phyloP scores from a whole-genome alignment of 1,140 invertebrate species.

The Amyelois transitella region DNA sequence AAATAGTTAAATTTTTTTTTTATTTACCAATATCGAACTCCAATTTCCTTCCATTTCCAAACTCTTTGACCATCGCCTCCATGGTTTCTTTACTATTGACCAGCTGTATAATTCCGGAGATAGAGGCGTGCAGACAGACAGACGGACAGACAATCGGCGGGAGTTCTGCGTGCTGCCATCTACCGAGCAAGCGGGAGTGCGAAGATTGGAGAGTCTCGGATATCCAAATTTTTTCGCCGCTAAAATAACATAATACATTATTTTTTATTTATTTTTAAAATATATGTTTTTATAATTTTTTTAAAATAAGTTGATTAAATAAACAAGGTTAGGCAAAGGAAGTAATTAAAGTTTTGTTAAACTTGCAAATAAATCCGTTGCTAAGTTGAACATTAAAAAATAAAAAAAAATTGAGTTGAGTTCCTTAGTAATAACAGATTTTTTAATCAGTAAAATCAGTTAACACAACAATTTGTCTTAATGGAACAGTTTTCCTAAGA shows the following conservation, averaged over 20 bases:
- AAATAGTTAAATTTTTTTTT: neutral
- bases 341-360: no score
- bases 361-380: no score
- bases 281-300: no score
- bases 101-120: slow-evolving; percentile 12
- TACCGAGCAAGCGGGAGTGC: slow-evolving; percentile 9
- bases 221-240: slow-evolving; percentile 57
- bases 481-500: no score
- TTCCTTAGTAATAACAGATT: no score
- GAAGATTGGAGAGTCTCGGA: slow-evolving; percentile 40
- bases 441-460: no score
- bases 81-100: neutral
- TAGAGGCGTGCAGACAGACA: slow-evolving; percentile 16
- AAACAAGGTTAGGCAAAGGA: no score
- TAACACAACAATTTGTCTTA: no score
- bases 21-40: slow-evolving; percentile 27
- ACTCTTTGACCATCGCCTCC: slow-evolving; percentile 4
- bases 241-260: slow-evolving; percentile 17
- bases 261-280: neutral
- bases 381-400: no score
- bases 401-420: no score
- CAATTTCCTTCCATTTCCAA: slow-evolving; percentile 4
- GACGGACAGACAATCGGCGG: slow-evolving; percentile 30
- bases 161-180: slow-evolving; percentile 26
- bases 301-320: no score